Base-by-base conservation (phyloP, 1,140 invertebrate genomes). In the Adoxophyes honmai region DNA sequence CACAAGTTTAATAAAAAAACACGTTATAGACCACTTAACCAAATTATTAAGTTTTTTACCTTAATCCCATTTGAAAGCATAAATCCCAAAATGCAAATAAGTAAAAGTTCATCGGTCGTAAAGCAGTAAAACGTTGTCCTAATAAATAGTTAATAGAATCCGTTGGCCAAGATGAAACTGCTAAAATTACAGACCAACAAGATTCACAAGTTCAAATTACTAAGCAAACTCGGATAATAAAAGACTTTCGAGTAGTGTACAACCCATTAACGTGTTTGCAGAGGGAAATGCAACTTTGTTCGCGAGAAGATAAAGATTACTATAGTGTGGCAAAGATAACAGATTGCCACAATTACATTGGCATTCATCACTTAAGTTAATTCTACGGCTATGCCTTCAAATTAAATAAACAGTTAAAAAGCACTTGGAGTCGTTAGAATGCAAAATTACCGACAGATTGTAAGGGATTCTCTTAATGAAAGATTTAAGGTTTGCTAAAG, bases 71-170 rank as follows among this genome's bases (percentile, higher is more conserved):
- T 28, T 28, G 38, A 42, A 18, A 42, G 38, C 16, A n/a, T n/a
- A n/a, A n/a, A n/a, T n/a, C n/a, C n/a, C n/a, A 42, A 42, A 42
- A 42, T 42, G 38, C 38, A 42, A 42, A 42, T 16, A 7, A 15
- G 13, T 14, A 39, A 39, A 39, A 39, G 14, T 39, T 14, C 15
- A 42, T 5, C 10, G 14, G 16, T 9, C 1, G 13, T 15, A 16
- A 42, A 42, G 13, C 38, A 13, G 21, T 28, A 39, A 39, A 39
- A 15, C 14, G 14, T 6, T 28, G 21, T 28, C 21, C 21, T 28
- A 28, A 28, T 28, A 28, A 28, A 28, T 42, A 42, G 14, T 21
- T 18, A 8, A 42, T 8, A 18, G 15, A 39, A 28, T 28, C 21
- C 21, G 6, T 28, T 39, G 1, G 8, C 37, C 13, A 42, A 15